Conservation (phyloP, 2,888 invertebrate genomes). For the Platerodrilus igneus region DNA sequence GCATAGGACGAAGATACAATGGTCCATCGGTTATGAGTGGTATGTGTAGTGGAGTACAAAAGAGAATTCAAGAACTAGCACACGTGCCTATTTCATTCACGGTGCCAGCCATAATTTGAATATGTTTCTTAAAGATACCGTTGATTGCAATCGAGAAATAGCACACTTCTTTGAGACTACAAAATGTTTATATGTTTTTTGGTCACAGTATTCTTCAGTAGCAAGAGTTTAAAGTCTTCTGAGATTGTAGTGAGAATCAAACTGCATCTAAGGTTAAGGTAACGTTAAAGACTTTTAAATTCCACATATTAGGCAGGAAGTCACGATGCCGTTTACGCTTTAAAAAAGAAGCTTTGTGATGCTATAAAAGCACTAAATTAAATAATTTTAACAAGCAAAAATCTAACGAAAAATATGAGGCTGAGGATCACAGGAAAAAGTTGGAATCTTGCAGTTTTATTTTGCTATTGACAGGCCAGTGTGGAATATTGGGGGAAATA, state of each 20-base stretch:
- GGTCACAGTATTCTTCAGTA: constrained; percentile 12
- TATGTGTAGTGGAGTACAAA: not conserved
- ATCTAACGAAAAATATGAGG: too few species aligned
- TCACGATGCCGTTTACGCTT: not conserved
- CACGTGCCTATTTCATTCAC: constrained; percentile 7
- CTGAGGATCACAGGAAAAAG: too few species aligned
- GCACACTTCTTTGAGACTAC: constrained; percentile 14
- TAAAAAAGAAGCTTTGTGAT: not conserved
- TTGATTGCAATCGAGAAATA: constrained; percentile 7
- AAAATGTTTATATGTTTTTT: constrained; percentile 10
- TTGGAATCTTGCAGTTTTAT: too few species aligned
- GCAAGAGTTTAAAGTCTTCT: not conserved
- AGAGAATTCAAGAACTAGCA: not conserved
- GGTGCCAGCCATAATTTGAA: constrained; percentile 12
- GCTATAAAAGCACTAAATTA: not conserved
- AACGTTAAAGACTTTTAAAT: constrained; percentile 2
- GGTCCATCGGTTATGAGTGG: constrained; percentile 10
- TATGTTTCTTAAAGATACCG: constrained; percentile 11
- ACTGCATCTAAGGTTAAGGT: not conserved
- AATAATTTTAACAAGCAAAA: constrained; percentile 5
- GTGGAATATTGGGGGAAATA: too few species aligned
- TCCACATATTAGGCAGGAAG: constrained; percentile 2
- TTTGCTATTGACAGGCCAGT: too few species aligned
- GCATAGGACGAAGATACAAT: constrained; percentile 8
- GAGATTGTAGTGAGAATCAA: too few species aligned